Evolutionary conservation across 2,888 invertebrate genomes (phyloP), one percentile per base, ranked within the genome.

Genomic region (Drosophila atripex): DNA sequence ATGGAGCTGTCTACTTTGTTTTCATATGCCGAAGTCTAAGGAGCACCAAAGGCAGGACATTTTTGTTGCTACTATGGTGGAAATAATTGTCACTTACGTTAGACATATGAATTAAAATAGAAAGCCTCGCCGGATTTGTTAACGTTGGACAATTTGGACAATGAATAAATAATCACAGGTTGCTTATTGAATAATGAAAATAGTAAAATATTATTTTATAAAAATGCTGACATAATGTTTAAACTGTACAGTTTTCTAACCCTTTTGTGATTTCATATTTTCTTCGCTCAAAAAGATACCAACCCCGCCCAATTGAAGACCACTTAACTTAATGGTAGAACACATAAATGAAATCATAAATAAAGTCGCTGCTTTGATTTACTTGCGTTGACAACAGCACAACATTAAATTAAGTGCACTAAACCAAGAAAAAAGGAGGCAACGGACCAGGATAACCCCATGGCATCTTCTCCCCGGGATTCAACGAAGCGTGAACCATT

Each of bases 341-440:
- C 58, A 47, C 49, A 66, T 54, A 49, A 80, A 79, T 72, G 66
- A 70, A 73, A 84, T 79, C 82, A 77, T 84, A 84, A 84, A 84
- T 79, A 79, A 76, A 77, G 73, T 46, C 63, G 68, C 70, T 73
- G 54, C 72, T 70, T 72, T 86, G 84, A 84, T 84, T 86, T 80
- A 84, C 78, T 78, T 70, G 71, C 76, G 59, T 54, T 57, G 68
- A 75, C 77, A 80, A 64, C 49, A 56, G 71, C 47, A 71, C 55
- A 70, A 74, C 84, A 79, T 80, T 82, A 84, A 86, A 80, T 75
- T 80, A 82, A 82, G 78, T 77, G 84, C 79, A 74, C 56, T 56
- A 73, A 28, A 56, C 32, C 41, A 49, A 43, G 38, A 51, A 58
- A 12, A n/a, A 50, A 9, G 51, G 25, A 25, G 35, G 35, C 18